Evolutionary conservation across 1,140 invertebrate genomes (phyloP), one percentile per base, ranked within the genome.

Genomic region (Patella vulgata): DNA sequence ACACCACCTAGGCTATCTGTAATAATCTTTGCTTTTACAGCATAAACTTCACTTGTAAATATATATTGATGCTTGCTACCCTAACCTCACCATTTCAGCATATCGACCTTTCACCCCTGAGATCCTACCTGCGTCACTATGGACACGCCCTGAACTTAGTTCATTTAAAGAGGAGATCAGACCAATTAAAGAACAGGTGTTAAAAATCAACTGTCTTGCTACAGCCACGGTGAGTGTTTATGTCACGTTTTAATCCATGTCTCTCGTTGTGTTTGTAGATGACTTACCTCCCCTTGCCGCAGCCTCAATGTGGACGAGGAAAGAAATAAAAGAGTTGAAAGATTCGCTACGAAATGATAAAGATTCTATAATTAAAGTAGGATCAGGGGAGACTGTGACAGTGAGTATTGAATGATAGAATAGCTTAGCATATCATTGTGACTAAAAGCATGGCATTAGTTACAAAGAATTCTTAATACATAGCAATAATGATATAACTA

Each of bases 321-420:
- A 92, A 74, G 94, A 96, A 70, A 90, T 99, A 14, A 89, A 90
- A 48, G 90, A 91, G 78, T 99, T 99, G 85, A 99, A 99, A 84
- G 80, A 84, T 21, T 89, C 91, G 1, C 93, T 98, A 30, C 87
- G 88, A 46, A 89, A 90, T 74, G 94, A 95, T 74, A 89, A 89
- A 40, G 96, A 98, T 82, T 93, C 96, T 1, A 90, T 96, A n/a
- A 92, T 98, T 61, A 93, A 93, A 79, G 93, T 99, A 48, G 95
- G 94, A 0, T 97, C 98, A 82, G 97, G 97, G 11, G 97, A 99
- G 86, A 97, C 93, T 6, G 93, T 99, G 6, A 99, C 97, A 36
- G 94, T 90, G 95, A 59, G 93, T 89, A 83, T 78, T 72, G 66
- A n/a, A n/a, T n/a, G n/a, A n/a, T n/a, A n/a, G n/a, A n/a, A n/a